Base-by-base conservation (phyloP, 2,113 vertebrate genomes). In the Collichthys lucidus region DNA sequence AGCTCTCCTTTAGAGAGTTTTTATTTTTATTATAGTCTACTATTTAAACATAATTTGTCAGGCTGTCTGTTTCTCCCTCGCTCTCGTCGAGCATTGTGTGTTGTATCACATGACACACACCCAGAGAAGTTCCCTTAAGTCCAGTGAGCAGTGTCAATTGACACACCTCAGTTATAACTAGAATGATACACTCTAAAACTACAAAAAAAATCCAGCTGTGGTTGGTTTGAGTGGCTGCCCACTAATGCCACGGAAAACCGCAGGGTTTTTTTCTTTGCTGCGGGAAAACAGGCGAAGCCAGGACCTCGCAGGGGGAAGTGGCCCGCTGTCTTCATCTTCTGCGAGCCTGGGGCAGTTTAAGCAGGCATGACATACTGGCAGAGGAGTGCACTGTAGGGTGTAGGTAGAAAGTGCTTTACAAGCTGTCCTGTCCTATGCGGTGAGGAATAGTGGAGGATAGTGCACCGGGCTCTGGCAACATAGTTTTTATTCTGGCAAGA, bases 41-140 rank as follows among this genome's bases (percentile, higher is more conserved):
- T 59, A 68, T 44, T 69, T 26, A 77, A 49, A 26, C 42, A 20
- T 50, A 35, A 17, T 47, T 82, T 70, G 26, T 66, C 53, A 42
- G 44, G 42, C 65, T n/a, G 24, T 7, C 22, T n/a, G 29, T 52
- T 11, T 53, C 19, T 19, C 19, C 47, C 47, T 40, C 35, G 7
- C 44, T 19, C 42, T 53, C 5, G 0, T 19, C 5, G 56, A 86
- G 66, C 16, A 9, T 46, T 59, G 56, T 64, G 52, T 79, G 52
- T 65, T 53, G 14, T 29, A 71, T 83, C 84, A 87, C 74, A 83
- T 85, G 79, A 84, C 60, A 46, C 44, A 79, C 70, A 46, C 57
- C 10, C 40, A 56, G 31, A 74, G 17, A 47, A 60, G 53, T 82
- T 70, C 10, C 67, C 75, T 46, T 6, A 26, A 71, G 56, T 26